Evolutionary conservation across 1,140 invertebrate genomes (phyloP).

Genomic region (Heliconius hewitsoni): DNA sequence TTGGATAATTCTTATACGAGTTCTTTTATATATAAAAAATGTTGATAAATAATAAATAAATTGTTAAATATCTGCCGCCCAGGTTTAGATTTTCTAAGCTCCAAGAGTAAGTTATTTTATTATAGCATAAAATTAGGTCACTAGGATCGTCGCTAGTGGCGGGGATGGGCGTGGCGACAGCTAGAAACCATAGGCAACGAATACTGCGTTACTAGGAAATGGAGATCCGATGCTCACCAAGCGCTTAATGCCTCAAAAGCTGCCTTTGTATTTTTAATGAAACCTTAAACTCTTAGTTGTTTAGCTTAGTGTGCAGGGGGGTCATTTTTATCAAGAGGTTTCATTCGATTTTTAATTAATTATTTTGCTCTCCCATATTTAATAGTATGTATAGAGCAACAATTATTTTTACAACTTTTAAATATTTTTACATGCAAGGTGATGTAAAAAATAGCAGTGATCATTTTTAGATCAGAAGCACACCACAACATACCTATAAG

Average conservation of each 20-base stretch:
- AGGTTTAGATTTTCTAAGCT: not conserved
- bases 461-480: too few relatives aligned
- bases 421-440: too few relatives aligned
- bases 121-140: constrained; percentile 6
- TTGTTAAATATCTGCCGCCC: too few relatives aligned
- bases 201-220: constrained; percentile 10
- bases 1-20: too few relatives aligned
- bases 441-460: not conserved
- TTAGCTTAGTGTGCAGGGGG: not conserved
- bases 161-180: constrained; percentile 28
- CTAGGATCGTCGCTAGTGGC: not conserved
- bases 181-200: constrained; percentile 12
- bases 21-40: too few relatives aligned
- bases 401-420: too few relatives aligned
- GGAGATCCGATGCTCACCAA: constrained; percentile 23
- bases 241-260: constrained; percentile 5
- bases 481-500: too few relatives aligned
- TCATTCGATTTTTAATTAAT: too few relatives aligned
- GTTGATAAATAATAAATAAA: too few relatives aligned
- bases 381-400: too few relatives aligned
- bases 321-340: constrained; percentile 8
- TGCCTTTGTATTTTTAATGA: constrained; percentile 22
- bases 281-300: constrained; percentile 19
- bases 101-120: not conserved
- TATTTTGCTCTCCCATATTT: too few relatives aligned